phyloP scores from a whole-genome alignment of 2,888 invertebrate genomes.

The Tetranychus truncatus region DNA sequence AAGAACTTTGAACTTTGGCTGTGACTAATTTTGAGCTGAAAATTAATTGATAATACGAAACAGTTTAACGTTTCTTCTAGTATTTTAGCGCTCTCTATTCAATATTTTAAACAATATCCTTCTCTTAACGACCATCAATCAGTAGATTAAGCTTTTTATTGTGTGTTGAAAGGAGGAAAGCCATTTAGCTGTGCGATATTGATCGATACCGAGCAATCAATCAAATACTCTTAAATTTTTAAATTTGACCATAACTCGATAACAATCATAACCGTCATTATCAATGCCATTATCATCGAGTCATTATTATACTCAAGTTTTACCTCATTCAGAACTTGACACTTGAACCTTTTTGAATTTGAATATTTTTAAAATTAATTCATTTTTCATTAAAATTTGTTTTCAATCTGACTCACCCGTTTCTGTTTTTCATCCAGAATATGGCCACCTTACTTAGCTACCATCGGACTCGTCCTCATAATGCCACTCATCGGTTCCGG shows the following conservation, averaged over 20 bases:
- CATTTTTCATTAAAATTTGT: neutral
- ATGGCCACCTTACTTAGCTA: conserved; percentile 22
- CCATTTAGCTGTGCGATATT: neutral
- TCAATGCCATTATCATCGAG: too few relatives aligned
- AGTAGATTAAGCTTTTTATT: neutral
- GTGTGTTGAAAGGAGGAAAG: neutral
- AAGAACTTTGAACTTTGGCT: too few relatives aligned
- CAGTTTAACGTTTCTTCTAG: too few relatives aligned
- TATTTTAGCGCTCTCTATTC: too few relatives aligned
- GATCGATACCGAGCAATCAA: neutral
- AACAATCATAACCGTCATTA: too few relatives aligned
- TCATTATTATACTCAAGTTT: too few relatives aligned
- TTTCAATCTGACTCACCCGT: neutral
- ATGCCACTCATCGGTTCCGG: conserved; percentile 24
- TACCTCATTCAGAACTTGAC: too few relatives aligned
- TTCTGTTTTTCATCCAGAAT: neutral
- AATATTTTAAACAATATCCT: neutral
- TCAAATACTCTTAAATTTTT: neutral
- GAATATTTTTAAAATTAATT: neutral
- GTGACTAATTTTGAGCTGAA: too few relatives aligned
- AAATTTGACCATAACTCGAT: too few relatives aligned
- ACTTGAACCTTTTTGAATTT: neutral
- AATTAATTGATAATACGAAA: too few relatives aligned
- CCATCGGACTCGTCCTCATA: conserved; percentile 19
- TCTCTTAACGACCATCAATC: neutral